A percentile compares a stretch with the other conserved stretches of the same genome.
Conservation (phyloP, 2,113 vertebrate species). For the Indri indri region DNA sequence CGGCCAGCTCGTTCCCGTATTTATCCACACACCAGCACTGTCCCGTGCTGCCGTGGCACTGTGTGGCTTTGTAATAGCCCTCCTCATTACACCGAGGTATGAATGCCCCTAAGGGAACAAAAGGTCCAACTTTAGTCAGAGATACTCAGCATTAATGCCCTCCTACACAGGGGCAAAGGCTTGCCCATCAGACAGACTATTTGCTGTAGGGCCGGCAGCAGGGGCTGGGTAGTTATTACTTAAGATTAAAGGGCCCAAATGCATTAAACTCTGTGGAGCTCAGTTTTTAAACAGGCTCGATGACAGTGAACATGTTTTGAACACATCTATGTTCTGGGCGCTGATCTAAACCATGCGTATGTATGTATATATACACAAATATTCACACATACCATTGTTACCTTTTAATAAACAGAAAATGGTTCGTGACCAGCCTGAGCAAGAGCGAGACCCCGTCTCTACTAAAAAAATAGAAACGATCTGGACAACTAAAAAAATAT, state of each 20-base stretch:
- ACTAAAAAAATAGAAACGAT: too few species aligned
- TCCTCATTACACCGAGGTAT: slow-evolving; percentile 95
- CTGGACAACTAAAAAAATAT: too few species aligned
- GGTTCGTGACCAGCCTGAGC: too few species aligned
- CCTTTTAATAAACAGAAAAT: not conserved
- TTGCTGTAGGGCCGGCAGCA: too few species aligned
- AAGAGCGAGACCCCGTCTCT: too few species aligned
- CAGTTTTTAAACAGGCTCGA: not conserved
- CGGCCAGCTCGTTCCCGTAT: slow-evolving; percentile 96
- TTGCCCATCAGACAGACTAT: rapidly evolving
- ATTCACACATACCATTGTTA: not conserved
- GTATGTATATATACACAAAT: not conserved
- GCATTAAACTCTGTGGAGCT: not conserved
- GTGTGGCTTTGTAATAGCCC: slow-evolving; percentile 95
- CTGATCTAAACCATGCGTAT: not conserved
- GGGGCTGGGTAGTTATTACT: not conserved
- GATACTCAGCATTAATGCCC: not conserved
- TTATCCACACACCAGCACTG: slow-evolving; percentile 99
- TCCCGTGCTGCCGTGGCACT: slow-evolving; percentile 94
- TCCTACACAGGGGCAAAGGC: not conserved
- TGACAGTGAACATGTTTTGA: not conserved
- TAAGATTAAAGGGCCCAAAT: not conserved
- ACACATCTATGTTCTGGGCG: not conserved
- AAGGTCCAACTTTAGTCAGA: not conserved
- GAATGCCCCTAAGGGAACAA: slow-evolving; percentile 88